Evolutionary conservation across 2,888 invertebrate genomes (phyloP).

Genomic region (Agrotis puta): DNA sequence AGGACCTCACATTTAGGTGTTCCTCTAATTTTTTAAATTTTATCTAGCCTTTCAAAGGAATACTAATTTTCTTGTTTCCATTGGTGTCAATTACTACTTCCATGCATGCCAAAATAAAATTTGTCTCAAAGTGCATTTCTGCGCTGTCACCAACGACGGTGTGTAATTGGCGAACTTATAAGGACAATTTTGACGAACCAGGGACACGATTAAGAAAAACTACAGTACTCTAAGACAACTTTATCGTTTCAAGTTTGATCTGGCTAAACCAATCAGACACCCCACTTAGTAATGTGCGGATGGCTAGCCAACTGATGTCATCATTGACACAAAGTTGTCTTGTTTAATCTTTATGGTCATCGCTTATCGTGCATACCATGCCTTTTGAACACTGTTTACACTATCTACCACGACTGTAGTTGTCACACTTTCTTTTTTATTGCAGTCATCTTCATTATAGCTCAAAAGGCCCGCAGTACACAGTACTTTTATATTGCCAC

Average conservation of each 20-base stretch:
- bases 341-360: conserved; percentile 60
- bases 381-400: conserved; percentile 54
- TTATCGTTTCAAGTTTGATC: conserved; percentile 28
- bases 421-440: conserved; percentile 60
- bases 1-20: neutral
- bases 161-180: neutral
- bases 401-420: conserved; percentile 42
- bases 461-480: neutral
- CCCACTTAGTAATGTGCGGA: conserved; percentile 34
- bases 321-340: conserved; percentile 49
- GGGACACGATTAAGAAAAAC: neutral
- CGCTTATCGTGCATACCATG: conserved; percentile 56
- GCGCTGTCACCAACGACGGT: neutral
- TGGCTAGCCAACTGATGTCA: conserved; percentile 53
- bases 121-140: neutral
- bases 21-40: neutral
- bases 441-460: conserved; percentile 16
- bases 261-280: conserved; percentile 39
- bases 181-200: neutral
- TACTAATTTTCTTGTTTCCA: too few species aligned
- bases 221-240: neutral
- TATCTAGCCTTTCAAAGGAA: too few species aligned
- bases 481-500: conserved; percentile 1
- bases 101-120: neutral
- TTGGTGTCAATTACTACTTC: too few species aligned